Conservation (phyloP, 2,888 invertebrate genomes). For the Buathra laborator region DNA sequence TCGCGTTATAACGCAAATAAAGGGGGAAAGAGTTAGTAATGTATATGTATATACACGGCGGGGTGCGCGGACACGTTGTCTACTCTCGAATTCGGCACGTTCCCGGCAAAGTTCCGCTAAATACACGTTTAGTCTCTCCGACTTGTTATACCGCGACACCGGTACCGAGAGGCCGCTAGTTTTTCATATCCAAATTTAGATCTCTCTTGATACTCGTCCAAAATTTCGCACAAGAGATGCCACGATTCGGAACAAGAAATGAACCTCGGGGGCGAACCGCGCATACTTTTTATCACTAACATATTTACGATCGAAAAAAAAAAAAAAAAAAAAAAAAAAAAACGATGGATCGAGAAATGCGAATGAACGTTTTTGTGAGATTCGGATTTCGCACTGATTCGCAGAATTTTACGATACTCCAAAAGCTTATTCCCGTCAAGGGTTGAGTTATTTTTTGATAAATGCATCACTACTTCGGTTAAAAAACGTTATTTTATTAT, state of each 20-base stretch:
- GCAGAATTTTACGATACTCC: constrained; percentile 2
- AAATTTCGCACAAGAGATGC: constrained; percentile 45
- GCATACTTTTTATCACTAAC: constrained; percentile 30
- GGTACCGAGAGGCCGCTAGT: neutral
- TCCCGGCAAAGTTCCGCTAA: constrained; percentile 24
- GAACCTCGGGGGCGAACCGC: neutral
- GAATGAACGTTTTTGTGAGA: constrained; percentile 10
- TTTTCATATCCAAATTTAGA: constrained; percentile 68
- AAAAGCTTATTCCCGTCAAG: neutral
- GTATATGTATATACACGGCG: neutral
- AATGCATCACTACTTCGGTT: neutral
- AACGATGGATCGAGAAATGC: neutral
- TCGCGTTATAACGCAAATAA: constrained; percentile 1
- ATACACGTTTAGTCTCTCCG: constrained; percentile 21
- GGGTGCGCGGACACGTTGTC: constrained; percentile 23
- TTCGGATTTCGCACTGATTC: neutral
- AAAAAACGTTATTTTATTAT: neutral
- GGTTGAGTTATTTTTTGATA: neutral
- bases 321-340: neutral
- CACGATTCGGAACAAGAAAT: constrained; percentile 5
- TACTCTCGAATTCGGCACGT: constrained; percentile 21
- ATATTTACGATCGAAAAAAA: neutral
- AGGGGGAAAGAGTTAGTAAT: neutral
- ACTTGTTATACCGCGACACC: constrained; percentile 30
- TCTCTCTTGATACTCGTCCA: constrained; percentile 66